Percentiles rank a stretch among this genome's conserved stretches.
Conservation (phyloP, 2,797 vertebrate species). For the Loriculus beryllinus region DNA sequence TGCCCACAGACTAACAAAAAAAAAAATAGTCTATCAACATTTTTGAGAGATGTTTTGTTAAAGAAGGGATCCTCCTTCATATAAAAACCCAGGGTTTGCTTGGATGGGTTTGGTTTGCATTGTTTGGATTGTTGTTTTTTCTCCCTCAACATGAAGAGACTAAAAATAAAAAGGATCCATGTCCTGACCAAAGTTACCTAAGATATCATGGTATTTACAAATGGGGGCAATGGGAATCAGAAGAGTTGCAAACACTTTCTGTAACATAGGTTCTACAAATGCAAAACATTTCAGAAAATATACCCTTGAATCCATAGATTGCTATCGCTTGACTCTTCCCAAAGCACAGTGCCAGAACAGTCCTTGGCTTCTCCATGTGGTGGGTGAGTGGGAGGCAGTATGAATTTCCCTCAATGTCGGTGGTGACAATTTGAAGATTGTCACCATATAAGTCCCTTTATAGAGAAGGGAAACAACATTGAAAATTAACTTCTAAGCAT, state of each 20-base stretch:
- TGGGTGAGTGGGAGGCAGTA: neutral
- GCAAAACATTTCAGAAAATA: neutral
- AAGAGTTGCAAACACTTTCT: neutral
- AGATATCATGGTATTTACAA: neutral
- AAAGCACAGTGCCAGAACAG: neutral
- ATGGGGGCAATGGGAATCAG: neutral
- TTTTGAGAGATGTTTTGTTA: neutral
- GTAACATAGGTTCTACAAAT: neutral
- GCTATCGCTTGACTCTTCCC: neutral
- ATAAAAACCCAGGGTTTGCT: neutral
- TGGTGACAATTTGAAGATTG: neutral
- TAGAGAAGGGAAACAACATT: neutral
- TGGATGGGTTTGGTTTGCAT: neutral
- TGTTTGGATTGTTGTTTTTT: neutral
- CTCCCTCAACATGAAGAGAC: neutral
- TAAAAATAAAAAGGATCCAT: neutral
- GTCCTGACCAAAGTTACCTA: neutral
- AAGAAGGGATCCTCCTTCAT: neutral
- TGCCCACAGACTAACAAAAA: neutral
- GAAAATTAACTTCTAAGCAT: neutral
- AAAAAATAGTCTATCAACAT: neutral
- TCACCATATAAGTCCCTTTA: neutral
- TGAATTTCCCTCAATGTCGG: neutral
- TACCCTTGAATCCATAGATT: neutral
- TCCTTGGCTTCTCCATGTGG: neutral